Evolutionary conservation across 1,140 invertebrate species (phyloP), one percentile per base, ranked within the genome.

Genomic region (Drosophila suzukii): DNA sequence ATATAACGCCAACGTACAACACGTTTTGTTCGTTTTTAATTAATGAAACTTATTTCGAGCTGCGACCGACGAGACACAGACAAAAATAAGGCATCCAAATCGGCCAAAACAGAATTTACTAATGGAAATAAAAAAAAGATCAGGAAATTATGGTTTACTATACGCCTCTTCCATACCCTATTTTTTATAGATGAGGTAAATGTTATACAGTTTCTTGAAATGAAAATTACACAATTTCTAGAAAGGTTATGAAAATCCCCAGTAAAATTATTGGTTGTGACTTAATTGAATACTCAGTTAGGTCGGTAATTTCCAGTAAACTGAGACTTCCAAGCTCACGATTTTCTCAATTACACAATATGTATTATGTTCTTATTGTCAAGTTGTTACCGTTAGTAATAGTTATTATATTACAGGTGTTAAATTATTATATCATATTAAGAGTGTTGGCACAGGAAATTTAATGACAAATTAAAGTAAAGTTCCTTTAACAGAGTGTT

Each of bases 21-120:
- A 86, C 82, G 82, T 82, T 86, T 88, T 78, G 75, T 73, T 88
- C 58, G 82, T 82, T 88, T 79, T 86, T 86, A 88, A 86, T 88
- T 86, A 81, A 86, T 88, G 71, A 86, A 86, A 79, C 66, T 76
- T 88, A 88, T 86, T 82, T 86, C 32, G 59, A 70, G 66, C 59
- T 41, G 51, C 55, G 30, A 71, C 39, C 62, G 43, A 70, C 66
- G 27, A 70, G 66, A 30, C 67, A 49, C 46, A 85, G 56, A 81
- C 53, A 54, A 66, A 84, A 85, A 76, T 74, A 80, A 77, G 75
- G 59, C 38, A 72, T 75, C 24, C 41, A 65, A 65, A 53, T 41
- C 34, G 32, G 41, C 12, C 53, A 70, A 63, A 61, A 47, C 54
- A 57, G 63, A 60, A 55, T 59, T 17, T 49, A 58, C 47, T 36